Evolutionary conservation across 2,113 vertebrate genomes (phyloP).

Genomic region (Poicephalus gulielmi): DNA sequence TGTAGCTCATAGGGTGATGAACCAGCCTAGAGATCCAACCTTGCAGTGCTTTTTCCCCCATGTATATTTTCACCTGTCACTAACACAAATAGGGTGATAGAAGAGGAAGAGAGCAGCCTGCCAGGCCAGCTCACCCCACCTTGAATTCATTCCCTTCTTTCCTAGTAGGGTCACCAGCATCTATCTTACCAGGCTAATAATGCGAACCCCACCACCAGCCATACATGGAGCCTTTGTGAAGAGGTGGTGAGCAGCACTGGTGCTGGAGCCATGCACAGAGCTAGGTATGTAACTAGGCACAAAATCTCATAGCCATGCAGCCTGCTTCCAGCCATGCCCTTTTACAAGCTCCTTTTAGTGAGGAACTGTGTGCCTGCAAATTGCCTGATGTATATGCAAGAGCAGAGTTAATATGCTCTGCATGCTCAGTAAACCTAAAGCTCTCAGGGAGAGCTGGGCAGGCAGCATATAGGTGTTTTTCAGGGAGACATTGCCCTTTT

Average conservation of each 20-base stretch:
- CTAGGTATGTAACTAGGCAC: rapidly evolving
- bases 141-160: background rate
- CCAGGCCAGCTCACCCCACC: background rate
- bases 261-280: background rate
- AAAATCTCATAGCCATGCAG: rapidly evolving
- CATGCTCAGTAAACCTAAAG: background rate
- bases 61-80: background rate
- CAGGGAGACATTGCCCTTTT: background rate
- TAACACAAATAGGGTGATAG: background rate
- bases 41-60: background rate
- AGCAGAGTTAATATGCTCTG: background rate
- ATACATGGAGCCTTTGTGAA: too few relatives aligned
- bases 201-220: too few relatives aligned
- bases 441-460: background rate
- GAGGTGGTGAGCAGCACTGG: background rate
- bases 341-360: rapidly evolving
- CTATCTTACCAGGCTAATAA: background rate
- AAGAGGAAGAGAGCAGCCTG: background rate
- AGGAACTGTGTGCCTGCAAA: background rate
- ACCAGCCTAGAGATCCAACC: background rate
- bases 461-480: background rate
- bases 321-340: background rate
- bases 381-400: background rate
- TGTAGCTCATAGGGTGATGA: background rate
- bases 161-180: background rate